phyloP scores from a whole-genome alignment of 2,113 vertebrate species.

The Elgaria multicarinata region DNA sequence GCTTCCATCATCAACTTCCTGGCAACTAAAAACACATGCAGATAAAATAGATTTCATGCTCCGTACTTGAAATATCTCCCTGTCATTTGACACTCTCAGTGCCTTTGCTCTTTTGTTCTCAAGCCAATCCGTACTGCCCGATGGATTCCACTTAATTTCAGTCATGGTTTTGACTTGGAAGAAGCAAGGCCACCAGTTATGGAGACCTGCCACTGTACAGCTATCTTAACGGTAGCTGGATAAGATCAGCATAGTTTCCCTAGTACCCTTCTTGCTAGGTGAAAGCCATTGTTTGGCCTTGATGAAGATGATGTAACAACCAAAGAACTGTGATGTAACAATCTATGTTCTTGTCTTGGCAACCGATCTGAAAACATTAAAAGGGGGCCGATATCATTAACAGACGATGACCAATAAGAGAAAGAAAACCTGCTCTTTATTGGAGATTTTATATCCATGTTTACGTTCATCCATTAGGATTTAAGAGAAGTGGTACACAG shows the following conservation, averaged over 20 bases:
- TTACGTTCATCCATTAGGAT: neutral
- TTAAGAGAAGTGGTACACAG: neutral
- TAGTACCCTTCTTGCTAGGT: neutral
- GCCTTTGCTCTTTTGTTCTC: conserved; percentile 43
- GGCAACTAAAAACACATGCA: neutral
- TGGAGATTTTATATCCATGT: too few species aligned
- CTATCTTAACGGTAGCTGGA: neutral
- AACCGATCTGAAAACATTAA: neutral
- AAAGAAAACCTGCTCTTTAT: neutral
- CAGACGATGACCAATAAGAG: neutral
- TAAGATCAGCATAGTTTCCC: neutral
- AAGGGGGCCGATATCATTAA: neutral
- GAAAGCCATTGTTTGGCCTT: neutral
- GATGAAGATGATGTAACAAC: neutral
- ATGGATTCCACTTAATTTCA: neutral
- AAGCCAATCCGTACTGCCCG: conserved; percentile 32
- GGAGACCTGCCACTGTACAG: neutral
- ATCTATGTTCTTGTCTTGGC: conserved; percentile 14
- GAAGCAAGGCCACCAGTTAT: neutral
- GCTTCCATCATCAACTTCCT: neutral
- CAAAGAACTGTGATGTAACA: conserved; percentile 25
- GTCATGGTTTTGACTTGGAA: neutral
- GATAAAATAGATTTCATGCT: neutral
- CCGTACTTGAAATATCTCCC: conserved; percentile 34
- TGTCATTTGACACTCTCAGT: conserved; percentile 31